Percentiles rank a stretch among this genome's conserved stretches.
Conservation (phyloP, 1,140 invertebrate genomes). For the Pollicipes pollicipes region DNA sequence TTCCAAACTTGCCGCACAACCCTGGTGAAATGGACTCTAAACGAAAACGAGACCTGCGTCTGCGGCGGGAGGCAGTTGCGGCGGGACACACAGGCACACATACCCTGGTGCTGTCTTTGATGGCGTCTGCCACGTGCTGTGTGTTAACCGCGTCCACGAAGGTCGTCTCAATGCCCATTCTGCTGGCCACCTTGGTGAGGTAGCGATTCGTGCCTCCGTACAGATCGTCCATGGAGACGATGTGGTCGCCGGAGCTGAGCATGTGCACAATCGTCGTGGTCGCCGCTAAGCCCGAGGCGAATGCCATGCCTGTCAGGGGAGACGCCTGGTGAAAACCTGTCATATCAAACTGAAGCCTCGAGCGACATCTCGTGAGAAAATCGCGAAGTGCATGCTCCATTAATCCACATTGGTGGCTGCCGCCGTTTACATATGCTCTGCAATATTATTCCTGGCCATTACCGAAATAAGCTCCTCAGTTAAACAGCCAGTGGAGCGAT, state of each 20-base stretch:
- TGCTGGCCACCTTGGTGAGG: conserved; percentile 39
- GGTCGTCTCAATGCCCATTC: conserved; percentile 48
- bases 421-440: too few relatives aligned
- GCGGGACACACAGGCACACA: too few relatives aligned
- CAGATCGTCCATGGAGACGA: conserved; percentile 79
- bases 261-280: conserved; percentile 53
- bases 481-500: too few relatives aligned
- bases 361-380: too few relatives aligned
- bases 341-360: conserved; percentile 3
- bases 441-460: too few relatives aligned
- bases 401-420: too few relatives aligned
- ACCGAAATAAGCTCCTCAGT: too few relatives aligned
- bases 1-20: too few relatives aligned
- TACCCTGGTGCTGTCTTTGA: conserved; percentile 74
- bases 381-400: too few relatives aligned
- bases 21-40: too few relatives aligned
- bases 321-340: conserved; percentile 9
- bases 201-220: conserved; percentile 76
- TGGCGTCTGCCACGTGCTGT: conserved; percentile 40
- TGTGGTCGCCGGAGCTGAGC: conserved; percentile 68
- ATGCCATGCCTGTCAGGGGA: conserved; percentile 38
- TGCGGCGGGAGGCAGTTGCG: too few relatives aligned
- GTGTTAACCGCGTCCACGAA: conserved; percentile 48
- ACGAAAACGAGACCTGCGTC: too few relatives aligned
- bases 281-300: conserved; percentile 78